Base-by-base conservation (phyloP, 2,888 invertebrate species). In the Seira sanloemensis region DNA sequence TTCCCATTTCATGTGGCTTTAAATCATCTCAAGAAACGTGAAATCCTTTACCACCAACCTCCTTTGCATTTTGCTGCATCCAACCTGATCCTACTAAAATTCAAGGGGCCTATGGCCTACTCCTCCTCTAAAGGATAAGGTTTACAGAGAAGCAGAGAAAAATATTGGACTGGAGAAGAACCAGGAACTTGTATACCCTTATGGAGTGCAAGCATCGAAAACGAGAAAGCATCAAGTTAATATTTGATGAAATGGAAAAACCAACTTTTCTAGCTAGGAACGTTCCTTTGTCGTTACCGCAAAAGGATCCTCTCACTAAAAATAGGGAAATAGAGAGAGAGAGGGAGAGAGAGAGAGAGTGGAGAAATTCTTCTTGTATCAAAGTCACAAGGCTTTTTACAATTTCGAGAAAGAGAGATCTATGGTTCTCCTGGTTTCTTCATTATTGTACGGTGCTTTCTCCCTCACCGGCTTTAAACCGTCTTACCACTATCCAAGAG, bases 241-340 rank as follows among this genome's bases (percentile, higher is more conserved):
- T 80, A 80, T 80, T 80, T 80, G 80, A 80, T 74, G 73, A 74
- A 74, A 80, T 74, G 67, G 74, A 66, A 80, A 72, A 71, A 66
- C 46, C 78, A 65, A 46, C 19, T 66, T 78, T 27, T 68, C 27
- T 72, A 12, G 25, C 50, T 54, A 2, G 26, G 21, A 58, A 68
- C 74, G 73, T 74, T 74, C 74, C 26, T 66, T 68, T 21, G 5
- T 24, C 23, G 9, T 66, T 5, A 80, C 80, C 74, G 65, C 80
- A 80, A 79, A 37, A 54, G 50, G 68, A 67, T 68, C 27, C 73
- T 25, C 73, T 37, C 12, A 37, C 5, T n/a, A 37, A 37, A 37
- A 37, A 37, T 37, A 37, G 5, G 37, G 37, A 12, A n/a, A n/a
- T n/a, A n/a, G n/a, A n/a, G n/a, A n/a, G n/a, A n/a, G n/a, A n/a